Base-by-base conservation (phyloP, 2,888 invertebrate genomes). In the Drosophila birchii region DNA sequence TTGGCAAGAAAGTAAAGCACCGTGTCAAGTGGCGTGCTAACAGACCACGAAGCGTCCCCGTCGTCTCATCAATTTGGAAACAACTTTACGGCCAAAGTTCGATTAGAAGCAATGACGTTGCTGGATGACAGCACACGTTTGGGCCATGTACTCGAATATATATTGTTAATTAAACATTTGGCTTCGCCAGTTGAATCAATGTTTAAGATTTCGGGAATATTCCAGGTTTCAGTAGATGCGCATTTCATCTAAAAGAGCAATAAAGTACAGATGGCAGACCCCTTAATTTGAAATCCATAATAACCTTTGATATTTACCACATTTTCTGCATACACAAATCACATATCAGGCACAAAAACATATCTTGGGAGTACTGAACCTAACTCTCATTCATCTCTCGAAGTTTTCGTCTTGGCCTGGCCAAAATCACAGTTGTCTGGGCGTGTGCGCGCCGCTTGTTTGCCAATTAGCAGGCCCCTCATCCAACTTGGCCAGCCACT, bases 391-490 rank as follows among this genome's bases (percentile, higher is more conserved):
- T 51, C 51, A 51, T 34, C 51, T 36, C 34, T 34, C 34, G 20
- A 16, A 3, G 16, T 5, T 34, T 51, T 34, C 4, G 20, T 20
- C 16, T 14, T 51, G 51, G 51, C 51, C 51, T 71, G 64, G 64
- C 79, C 77, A 77, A 86, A 78, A 75, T 67, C 78, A 75, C 69
- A 74, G 77, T 75, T 81, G 51, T 51, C 58, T 63, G 78, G 73
- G 73, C 76, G 73, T 79, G 79, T 73, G 61, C 80, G 61, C 80
- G 74, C 84, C 78, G 86, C 79, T 54, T 77, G 80, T 45, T 78
- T 88, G 74, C 39, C 79, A 88, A 89, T 88, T 88, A 88, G 79
- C 79, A 88, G 59, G 67, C 59, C 49, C 18, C 51, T 16, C 20
- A 14, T 5, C 51, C 57, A 29, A 53, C 53, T 34, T 47, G 18